Conservation (phyloP, 2,113 vertebrate species). For the Mandrillus leucophaeus region DNA sequence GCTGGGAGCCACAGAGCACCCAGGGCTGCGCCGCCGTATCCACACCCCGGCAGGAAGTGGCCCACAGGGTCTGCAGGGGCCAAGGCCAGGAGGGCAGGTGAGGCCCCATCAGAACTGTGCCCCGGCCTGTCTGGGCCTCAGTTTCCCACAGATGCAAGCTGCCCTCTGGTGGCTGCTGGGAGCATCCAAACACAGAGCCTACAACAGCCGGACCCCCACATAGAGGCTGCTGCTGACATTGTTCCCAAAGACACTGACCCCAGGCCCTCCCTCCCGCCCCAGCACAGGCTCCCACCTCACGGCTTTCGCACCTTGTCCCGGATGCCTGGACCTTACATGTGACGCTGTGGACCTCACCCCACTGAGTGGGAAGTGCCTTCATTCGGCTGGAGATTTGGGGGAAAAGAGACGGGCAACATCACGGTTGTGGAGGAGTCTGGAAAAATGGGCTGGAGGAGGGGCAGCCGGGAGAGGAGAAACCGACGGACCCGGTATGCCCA, state of each 20-base stretch:
- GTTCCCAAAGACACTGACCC: no score
- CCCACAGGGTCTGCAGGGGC: background rate
- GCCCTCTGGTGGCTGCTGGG: background rate
- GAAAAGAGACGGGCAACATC: fast-evolving
- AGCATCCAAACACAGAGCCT: background rate
- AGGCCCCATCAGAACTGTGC: no score
- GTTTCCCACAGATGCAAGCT: background rate
- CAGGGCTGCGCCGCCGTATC: background rate
- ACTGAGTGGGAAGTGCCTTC: background rate
- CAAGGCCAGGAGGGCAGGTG: background rate
- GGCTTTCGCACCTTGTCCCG: background rate
- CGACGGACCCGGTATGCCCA: fast-evolving
- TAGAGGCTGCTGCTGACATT: background rate
- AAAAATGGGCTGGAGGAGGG: background rate
- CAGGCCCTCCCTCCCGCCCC: fast-evolving
- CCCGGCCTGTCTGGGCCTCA: background rate
- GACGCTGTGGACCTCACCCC: fast-evolving
- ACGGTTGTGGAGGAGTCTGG: fast-evolving
- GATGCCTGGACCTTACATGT: background rate
- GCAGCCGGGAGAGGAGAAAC: fast-evolving
- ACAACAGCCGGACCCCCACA: fast-evolving
- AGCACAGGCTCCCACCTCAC: fast-evolving
- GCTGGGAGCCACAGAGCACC: background rate
- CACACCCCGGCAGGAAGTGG: background rate
- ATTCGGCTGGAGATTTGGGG: no score